Conservation (phyloP, 2,797 vertebrate species). For the Enteromius radiatus region DNA sequence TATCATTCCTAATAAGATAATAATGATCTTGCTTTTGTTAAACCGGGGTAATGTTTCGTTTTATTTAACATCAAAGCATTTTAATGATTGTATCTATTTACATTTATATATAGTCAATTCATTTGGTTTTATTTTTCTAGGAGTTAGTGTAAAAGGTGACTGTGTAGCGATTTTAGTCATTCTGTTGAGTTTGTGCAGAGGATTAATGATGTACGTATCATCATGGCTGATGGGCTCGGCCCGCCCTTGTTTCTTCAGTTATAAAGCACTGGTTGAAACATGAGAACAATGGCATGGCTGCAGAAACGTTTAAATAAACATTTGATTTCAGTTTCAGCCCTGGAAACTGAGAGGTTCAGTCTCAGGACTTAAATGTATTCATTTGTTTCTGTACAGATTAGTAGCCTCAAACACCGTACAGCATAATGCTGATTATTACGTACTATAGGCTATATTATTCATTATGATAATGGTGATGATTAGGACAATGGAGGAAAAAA, state of each 20-base stretch:
- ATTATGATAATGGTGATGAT: slow-evolving; percentile 3
- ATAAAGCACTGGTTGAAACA: not conserved
- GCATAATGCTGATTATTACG: not conserved
- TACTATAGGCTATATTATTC: slow-evolving; percentile 8
- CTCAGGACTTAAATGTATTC: not conserved
- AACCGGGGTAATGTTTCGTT: not conserved
- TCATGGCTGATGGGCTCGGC: not conserved
- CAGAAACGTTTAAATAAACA: not conserved
- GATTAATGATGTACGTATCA: slow-evolving; percentile 1
- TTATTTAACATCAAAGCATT: not conserved
- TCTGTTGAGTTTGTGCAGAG: not conserved
- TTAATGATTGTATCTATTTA: slow-evolving; percentile 5
- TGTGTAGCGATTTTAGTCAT: not conserved
- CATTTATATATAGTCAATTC: not conserved
- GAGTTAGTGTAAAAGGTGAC: not conserved
- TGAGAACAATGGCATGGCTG: not conserved
- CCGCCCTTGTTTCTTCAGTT: not conserved
- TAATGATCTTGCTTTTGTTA: slow-evolving; percentile 17
- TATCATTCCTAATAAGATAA: slow-evolving; percentile 35
- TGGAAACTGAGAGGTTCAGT: not conserved
- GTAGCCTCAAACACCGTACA: not conserved
- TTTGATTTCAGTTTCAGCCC: not conserved
- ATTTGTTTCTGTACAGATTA: not conserved
- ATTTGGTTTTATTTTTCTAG: not conserved
- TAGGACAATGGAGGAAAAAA: not conserved